Conservation (phyloP, 2,888 invertebrate species). For the Drosophila robusta region DNA sequence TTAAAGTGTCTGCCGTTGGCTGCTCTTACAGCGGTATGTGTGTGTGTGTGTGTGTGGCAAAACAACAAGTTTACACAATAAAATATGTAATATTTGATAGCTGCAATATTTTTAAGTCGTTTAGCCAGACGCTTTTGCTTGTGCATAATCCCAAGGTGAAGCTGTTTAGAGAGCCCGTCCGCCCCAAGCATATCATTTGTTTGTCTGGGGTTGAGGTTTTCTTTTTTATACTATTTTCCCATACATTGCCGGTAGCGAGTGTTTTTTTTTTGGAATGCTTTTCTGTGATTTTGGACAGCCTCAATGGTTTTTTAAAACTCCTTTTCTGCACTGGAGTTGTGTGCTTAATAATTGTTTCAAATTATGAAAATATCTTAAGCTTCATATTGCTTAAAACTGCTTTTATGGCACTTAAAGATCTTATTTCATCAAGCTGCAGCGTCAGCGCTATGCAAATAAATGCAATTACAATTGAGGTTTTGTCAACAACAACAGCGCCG, state of each 20-base stretch:
- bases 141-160: slow-evolving; percentile 56
- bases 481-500: slow-evolving; percentile 13
- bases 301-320: slow-evolving; percentile 15
- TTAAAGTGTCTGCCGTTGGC: slow-evolving; percentile 25
- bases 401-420: background rate
- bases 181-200: background rate
- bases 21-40: background rate
- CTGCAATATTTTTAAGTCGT: slow-evolving; percentile 44
- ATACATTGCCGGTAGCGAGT: slow-evolving; percentile 5
- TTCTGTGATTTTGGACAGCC: background rate
- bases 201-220: background rate
- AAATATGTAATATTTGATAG: slow-evolving; percentile 47
- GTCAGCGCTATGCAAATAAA: slow-evolving; percentile 54
- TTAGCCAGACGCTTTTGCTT: slow-evolving; percentile 34
- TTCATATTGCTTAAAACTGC: background rate
- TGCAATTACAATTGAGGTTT: slow-evolving; percentile 53
- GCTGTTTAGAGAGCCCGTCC: slow-evolving; percentile 15
- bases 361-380: background rate
- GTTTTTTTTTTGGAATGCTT: background rate
- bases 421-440: slow-evolving; percentile 10
- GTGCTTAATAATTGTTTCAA: no score
- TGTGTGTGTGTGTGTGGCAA: slow-evolving; percentile 28
- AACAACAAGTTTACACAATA: slow-evolving; percentile 39
- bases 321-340: background rate
- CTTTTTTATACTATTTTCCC: background rate